These are phyloP conservation scores for Trialeurodes vaporariorum DNA, from an alignment of 1,140 invertebrate genomes.

Conservation along the genomic window DNA sequence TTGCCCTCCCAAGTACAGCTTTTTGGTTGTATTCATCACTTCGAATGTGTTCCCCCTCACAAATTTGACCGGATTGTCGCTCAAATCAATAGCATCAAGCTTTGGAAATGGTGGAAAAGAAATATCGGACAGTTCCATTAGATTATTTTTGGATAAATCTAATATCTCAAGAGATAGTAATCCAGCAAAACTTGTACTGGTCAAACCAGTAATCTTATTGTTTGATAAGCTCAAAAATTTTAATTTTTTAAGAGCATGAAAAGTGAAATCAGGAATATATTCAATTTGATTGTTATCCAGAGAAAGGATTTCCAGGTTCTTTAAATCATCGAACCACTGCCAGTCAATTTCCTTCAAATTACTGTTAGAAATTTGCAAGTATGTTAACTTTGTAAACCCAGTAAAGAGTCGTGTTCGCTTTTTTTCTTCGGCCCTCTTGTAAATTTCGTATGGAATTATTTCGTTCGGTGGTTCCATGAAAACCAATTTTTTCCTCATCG, in stretches of 20 bases:
- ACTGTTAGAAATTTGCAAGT: constrained; percentile 45
- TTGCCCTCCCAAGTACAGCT: constrained; percentile 45
- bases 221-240: constrained; percentile 46
- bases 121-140: constrained; percentile 52
- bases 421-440: constrained; percentile 41
- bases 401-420: constrained; percentile 40
- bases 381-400: constrained; percentile 40
- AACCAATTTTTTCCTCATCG: not conserved
- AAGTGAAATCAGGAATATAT: constrained; percentile 52
- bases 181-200: constrained; percentile 51
- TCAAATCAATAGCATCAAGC: constrained; percentile 45
- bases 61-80: constrained; percentile 49
- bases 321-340: constrained; percentile 54
- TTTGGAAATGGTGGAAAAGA: constrained; percentile 56
- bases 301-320: constrained; percentile 44
- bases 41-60: constrained; percentile 42
- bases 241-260: constrained; percentile 50
- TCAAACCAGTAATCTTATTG: constrained; percentile 48
- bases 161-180: constrained; percentile 48
- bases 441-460: constrained; percentile 50
- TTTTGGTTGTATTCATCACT: constrained; percentile 50
- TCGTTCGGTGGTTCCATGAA: constrained; percentile 23
- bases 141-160: constrained; percentile 49
- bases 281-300: constrained; percentile 48
- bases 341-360: constrained; percentile 47